A percentile compares a stretch with the other conserved stretches of the same genome.
Conservation (phyloP, 2,797 vertebrate genomes). For the Oceanodroma leucorhoa region DNA sequence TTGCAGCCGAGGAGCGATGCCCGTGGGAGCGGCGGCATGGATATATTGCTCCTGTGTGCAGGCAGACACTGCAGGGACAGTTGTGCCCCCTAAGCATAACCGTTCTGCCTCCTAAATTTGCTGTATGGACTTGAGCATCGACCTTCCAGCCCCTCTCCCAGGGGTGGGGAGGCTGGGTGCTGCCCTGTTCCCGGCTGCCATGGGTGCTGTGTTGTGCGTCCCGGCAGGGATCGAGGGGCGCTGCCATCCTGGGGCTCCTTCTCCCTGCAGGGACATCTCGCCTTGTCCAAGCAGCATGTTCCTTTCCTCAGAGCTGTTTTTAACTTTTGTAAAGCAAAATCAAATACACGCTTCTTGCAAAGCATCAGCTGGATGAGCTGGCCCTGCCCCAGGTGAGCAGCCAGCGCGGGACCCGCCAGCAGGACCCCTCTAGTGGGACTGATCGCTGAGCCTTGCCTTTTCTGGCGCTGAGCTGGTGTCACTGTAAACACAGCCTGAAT, state of each 20-base stretch:
- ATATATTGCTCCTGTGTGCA: background rate
- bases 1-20: background rate
- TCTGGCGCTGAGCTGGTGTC: background rate
- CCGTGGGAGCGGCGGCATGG: accelerated
- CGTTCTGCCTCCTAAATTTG: background rate
- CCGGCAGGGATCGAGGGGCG: background rate
- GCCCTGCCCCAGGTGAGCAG: background rate
- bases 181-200: accelerated
- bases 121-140: background rate
- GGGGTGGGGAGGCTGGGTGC: accelerated
- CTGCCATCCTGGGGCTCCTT: background rate
- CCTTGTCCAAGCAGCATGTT: background rate
- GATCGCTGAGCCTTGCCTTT: background rate
- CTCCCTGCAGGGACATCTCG: background rate
- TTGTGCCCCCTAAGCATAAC: background rate
- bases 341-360: accelerated
- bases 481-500: background rate
- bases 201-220: accelerated
- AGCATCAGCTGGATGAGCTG: background rate
- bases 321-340: background rate
- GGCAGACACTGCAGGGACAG: background rate
- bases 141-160: background rate
- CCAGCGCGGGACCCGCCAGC: background rate
- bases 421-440: background rate
- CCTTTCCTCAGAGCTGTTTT: background rate